Evolutionary conservation across 2,888 invertebrate genomes (phyloP).

Genomic region (Limnephilus auricula): DNA sequence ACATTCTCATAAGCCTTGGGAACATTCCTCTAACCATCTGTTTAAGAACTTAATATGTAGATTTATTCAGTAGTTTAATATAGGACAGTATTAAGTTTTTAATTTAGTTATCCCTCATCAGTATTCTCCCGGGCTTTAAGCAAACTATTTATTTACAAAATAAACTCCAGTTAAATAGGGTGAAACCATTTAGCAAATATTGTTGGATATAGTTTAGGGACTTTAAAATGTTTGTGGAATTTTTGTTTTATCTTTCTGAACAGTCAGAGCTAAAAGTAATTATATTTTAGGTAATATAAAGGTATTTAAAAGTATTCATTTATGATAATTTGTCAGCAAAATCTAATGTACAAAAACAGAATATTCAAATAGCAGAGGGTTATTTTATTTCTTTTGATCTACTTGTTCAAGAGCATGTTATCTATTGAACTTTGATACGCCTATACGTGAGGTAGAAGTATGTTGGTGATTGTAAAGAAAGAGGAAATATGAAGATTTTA

Average conservation of each 20-base stretch:
- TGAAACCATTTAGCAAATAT: not conserved
- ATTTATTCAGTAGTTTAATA: not conserved
- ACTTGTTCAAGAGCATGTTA: too few species aligned
- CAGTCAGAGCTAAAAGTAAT: not conserved
- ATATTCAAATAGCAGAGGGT: too few species aligned
- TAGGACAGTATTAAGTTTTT: not conserved
- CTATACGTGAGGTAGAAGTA: too few species aligned
- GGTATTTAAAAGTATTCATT: not conserved
- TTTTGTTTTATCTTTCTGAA: not conserved
- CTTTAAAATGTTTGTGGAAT: not conserved
- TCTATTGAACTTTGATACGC: too few species aligned
- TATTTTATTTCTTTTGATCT: too few species aligned
- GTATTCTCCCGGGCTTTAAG: not conserved
- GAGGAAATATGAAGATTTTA: too few species aligned
- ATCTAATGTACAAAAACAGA: too few species aligned
- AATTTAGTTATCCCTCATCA: conserved; percentile 2
- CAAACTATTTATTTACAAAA: not conserved
- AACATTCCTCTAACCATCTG: not conserved
- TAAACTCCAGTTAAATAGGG: not conserved
- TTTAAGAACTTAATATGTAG: not conserved
- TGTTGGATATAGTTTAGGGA: not conserved
- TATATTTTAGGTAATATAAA: not conserved
- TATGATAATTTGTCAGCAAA: too few species aligned
- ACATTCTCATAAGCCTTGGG: not conserved
- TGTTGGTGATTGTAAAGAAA: too few species aligned